These are phyloP conservation scores for Cuculus canorus DNA, from an alignment of 2,797 vertebrate species.

Conservation along the genomic window DNA sequence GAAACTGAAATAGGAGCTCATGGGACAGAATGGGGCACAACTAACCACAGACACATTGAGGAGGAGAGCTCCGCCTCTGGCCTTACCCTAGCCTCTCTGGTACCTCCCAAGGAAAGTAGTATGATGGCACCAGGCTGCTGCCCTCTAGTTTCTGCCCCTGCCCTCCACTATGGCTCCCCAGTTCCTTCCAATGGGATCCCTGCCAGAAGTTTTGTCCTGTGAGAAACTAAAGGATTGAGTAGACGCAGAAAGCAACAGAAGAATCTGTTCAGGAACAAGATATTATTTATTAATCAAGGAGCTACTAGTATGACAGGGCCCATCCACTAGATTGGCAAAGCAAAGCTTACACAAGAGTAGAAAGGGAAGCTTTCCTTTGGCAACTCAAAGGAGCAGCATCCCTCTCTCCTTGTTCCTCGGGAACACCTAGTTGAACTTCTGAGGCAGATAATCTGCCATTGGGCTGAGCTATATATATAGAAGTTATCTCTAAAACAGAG, in stretches of 20 bases:
- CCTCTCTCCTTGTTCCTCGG: neutral
- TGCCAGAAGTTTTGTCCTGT: neutral
- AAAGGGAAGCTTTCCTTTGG: neutral
- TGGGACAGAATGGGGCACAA: neutral
- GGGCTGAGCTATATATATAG: neutral
- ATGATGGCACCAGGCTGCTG: neutral
- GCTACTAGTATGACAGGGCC: neutral
- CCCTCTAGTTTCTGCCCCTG: neutral
- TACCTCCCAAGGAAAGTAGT: neutral
- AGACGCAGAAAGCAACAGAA: neutral
- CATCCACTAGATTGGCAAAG: neutral
- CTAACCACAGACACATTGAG: neutral
- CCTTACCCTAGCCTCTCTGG: neutral
- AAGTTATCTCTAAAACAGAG: neutral
- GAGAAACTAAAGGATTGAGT: neutral
- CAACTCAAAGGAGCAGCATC: neutral
- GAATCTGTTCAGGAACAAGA: neutral
- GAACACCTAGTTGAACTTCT: neutral
- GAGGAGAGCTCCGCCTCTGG: neutral
- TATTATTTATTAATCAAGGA: neutral
- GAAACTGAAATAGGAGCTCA: neutral
- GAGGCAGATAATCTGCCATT: neutral
- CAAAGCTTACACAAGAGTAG: neutral
- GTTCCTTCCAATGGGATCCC: neutral
- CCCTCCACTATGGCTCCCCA: rapidly evolving